Conservation (phyloP, 2,113 vertebrate species). For the Zapus hudsonius region DNA sequence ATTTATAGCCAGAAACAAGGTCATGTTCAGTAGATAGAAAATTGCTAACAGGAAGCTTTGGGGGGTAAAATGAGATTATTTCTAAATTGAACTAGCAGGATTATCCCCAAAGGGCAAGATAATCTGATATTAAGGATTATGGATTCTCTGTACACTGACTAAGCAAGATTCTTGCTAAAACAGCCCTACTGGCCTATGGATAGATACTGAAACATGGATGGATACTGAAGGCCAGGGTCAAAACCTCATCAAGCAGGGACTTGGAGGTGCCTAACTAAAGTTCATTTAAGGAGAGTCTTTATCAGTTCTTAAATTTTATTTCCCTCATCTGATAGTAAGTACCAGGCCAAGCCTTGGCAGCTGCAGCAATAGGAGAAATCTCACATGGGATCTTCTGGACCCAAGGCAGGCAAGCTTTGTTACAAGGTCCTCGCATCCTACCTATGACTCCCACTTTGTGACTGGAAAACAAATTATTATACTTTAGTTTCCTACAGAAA, state of each 20-base stretch:
- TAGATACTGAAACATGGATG: no score
- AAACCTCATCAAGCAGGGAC: background rate
- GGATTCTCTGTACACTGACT: background rate
- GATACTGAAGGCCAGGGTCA: background rate
- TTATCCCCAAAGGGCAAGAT: background rate
- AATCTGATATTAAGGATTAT: background rate
- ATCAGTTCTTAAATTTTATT: background rate
- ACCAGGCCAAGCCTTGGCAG: background rate
- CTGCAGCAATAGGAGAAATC: background rate
- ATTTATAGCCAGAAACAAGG: background rate
- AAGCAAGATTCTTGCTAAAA: background rate
- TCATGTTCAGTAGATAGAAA: background rate
- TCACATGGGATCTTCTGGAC: background rate
- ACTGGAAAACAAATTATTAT: background rate
- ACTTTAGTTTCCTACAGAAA: background rate
- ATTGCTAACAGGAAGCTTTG: background rate
- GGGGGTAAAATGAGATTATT: background rate
- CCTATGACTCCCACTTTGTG: background rate
- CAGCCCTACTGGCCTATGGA: background rate
- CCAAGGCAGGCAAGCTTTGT: background rate
- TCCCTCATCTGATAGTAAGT: background rate
- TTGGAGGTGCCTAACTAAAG: background rate
- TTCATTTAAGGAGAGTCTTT: background rate
- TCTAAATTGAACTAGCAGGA: background rate
- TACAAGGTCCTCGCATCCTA: background rate